Evolutionary conservation across 2,888 invertebrate species (phyloP).

Genomic region (Bursaphelenchus okinawaensis): DNA sequence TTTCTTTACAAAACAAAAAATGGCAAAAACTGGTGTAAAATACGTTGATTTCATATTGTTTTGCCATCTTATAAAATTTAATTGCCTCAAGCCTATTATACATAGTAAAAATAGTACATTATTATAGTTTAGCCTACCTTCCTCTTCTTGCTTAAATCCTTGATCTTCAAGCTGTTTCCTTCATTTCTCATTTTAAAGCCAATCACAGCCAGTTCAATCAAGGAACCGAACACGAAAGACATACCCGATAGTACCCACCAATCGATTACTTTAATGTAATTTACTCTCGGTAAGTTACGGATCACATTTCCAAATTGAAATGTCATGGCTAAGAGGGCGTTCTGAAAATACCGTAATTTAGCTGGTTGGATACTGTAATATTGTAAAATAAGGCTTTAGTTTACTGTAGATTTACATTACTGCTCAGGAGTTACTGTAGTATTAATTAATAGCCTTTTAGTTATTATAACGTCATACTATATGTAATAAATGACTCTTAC

Average conservation of each 20-base stretch:
- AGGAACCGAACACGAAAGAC: conserved; percentile 54
- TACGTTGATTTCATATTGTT: too few relatives aligned
- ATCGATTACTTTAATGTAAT: conserved; percentile 49
- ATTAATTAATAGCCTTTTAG: too few relatives aligned
- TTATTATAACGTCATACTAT: too few relatives aligned
- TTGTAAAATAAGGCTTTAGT: too few relatives aligned
- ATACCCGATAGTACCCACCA: conserved; percentile 51
- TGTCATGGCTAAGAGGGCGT: conserved; percentile 56
- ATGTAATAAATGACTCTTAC: too few relatives aligned
- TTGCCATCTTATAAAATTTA: background rate
- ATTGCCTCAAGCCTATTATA: background rate
- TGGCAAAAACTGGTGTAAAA: too few relatives aligned
- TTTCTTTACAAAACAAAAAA: too few relatives aligned
- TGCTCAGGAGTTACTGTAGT: too few relatives aligned
- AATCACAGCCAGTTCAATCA: conserved; percentile 53
- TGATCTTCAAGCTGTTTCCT: conserved; percentile 30
- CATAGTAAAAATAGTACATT: conserved; percentile 5
- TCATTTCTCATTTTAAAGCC: conserved; percentile 51
- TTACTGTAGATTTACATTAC: too few relatives aligned
- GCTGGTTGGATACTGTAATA: too few relatives aligned
- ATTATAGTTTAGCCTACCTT: conserved; percentile 18
- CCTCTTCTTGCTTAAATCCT: conserved; percentile 29
- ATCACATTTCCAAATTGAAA: conserved; percentile 57
- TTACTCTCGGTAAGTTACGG: conserved; percentile 49
- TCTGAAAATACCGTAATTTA: conserved; percentile 29